phyloP scores from a whole-genome alignment of 1,140 invertebrate genomes.

The Drosophila funebris region DNA sequence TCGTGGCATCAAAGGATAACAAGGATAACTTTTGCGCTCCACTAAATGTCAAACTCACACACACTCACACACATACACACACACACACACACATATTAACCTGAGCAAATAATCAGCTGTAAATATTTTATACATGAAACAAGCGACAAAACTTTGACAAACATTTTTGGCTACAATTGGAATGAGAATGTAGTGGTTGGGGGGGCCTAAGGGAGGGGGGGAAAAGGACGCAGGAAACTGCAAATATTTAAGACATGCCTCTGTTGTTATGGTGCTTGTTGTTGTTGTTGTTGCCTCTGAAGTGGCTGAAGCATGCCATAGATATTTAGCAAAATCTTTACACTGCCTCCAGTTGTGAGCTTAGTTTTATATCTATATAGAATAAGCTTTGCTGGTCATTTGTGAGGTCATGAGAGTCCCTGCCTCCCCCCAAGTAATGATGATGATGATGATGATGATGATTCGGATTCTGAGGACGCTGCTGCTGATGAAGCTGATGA shows the following conservation, averaged over 20 bases:
- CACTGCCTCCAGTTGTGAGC: neutral
- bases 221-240: neutral
- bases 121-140: constrained; percentile 67
- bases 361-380: constrained; percentile 24
- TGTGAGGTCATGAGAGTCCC: constrained; percentile 11
- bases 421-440: neutral
- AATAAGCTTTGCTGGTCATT: constrained; percentile 54
- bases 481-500: constrained; percentile 6
- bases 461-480: neutral
- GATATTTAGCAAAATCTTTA: constrained; percentile 15
- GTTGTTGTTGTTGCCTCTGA: constrained; percentile 3
- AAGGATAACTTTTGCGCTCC: constrained; percentile 63
- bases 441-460: neutral
- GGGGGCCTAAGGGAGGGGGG: neutral
- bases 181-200: neutral
- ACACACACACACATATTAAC: constrained; percentile 30
- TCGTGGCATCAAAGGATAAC: constrained; percentile 69
- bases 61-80: neutral
- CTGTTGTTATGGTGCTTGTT: constrained; percentile 15
- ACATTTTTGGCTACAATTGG: constrained; percentile 13
- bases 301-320: constrained; percentile 42
- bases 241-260: constrained; percentile 31
- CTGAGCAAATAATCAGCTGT: constrained; percentile 71
- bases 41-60: constrained; percentile 38
- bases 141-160: constrained; percentile 43